These are phyloP conservation scores for Apamea anceps DNA, from an alignment of 2,888 invertebrate genomes.

Conservation along the genomic window DNA sequence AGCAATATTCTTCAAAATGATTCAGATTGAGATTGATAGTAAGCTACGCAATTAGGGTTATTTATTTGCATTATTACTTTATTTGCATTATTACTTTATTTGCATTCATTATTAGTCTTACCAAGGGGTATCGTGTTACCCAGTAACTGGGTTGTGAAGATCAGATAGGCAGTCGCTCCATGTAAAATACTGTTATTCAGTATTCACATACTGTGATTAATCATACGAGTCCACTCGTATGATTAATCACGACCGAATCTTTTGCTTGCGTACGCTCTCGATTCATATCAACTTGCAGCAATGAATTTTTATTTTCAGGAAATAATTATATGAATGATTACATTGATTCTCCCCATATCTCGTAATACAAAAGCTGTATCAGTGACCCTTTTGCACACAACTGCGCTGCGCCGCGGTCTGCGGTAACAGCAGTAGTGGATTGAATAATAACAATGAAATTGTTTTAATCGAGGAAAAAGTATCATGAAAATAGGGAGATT, in stretches of 20 bases:
- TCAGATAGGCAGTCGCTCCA: too few relatives aligned
- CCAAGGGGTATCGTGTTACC: too few relatives aligned
- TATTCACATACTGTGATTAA: background rate
- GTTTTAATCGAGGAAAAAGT: background rate
- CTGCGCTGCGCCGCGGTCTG: slow-evolving; percentile 15
- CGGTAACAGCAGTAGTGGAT: slow-evolving; percentile 15
- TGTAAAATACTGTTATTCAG: too few relatives aligned
- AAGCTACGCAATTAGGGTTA: too few relatives aligned
- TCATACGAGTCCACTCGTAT: too few relatives aligned
- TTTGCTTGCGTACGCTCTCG: background rate
- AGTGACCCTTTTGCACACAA: slow-evolving; percentile 4
- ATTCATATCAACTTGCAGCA: background rate
- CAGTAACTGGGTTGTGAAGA: too few relatives aligned
- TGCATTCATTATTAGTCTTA: too few relatives aligned
- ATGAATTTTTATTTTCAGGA: background rate
- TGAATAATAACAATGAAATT: slow-evolving; percentile 23
- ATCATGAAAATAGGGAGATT: background rate
- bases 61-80: too few relatives aligned
- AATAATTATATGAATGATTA: background rate
- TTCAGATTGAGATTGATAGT: too few relatives aligned
- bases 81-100: too few relatives aligned
- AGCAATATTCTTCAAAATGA: too few relatives aligned
- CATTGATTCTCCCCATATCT: slow-evolving; percentile 3
- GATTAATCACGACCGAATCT: background rate
- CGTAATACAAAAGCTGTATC: slow-evolving; percentile 11